Percentiles rank a stretch among this genome's conserved stretches.
These are phyloP conservation scores for Trachelipus rathkii DNA, from an alignment of 1,140 invertebrate genomes.

Conservation along the genomic window DNA sequence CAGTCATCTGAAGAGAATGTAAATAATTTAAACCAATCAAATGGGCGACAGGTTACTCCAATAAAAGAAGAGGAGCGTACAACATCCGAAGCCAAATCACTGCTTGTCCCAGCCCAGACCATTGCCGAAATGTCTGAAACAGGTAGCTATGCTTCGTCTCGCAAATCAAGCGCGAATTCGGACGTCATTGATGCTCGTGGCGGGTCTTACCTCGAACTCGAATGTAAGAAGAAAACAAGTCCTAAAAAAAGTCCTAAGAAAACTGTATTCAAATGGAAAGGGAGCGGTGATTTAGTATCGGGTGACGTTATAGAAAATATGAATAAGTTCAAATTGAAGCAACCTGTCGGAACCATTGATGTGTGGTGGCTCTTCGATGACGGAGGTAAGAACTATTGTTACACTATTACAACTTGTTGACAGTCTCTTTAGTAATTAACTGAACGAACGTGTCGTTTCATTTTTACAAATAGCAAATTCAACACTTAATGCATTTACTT, in stretches of 20 bases:
- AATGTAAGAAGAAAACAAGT: neutral
- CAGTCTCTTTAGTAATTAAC: too few species aligned
- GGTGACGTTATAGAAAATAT: neutral
- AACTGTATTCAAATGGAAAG: neutral
- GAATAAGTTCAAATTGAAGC: neutral
- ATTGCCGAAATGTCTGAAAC: neutral
- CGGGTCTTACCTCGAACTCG: neutral
- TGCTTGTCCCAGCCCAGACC: neutral
- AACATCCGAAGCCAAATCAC: neutral
- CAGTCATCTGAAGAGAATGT: too few species aligned
- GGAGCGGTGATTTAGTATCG: neutral
- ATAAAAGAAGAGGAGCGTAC: neutral
- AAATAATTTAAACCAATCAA: too few species aligned
- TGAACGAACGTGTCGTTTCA: too few species aligned
- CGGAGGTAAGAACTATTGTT: conserved; percentile 50
- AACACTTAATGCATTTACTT: too few species aligned
- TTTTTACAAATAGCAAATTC: too few species aligned
- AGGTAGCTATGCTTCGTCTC: neutral
- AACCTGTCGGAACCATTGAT: conserved; percentile 58
- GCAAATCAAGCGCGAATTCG: neutral
- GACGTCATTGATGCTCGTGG: neutral
- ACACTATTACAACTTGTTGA: too few species aligned
- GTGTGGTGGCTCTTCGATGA: conserved; percentile 65
- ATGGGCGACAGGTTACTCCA: too few species aligned
- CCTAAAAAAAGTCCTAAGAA: neutral